These are phyloP conservation scores for Morus bassanus DNA, from an alignment of 2,797 vertebrate genomes.

Conservation along the genomic window DNA sequence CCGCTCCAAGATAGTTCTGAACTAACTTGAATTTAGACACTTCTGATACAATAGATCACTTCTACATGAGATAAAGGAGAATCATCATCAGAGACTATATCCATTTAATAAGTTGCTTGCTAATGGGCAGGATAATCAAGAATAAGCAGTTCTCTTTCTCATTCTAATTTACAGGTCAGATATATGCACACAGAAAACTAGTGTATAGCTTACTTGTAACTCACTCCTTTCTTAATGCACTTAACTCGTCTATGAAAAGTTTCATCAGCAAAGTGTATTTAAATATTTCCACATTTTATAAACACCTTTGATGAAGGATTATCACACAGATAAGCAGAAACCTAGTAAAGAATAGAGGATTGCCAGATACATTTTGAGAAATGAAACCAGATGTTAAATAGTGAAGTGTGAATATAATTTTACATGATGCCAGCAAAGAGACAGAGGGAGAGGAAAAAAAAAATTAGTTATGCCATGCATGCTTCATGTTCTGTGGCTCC, in stretches of 20 bases:
- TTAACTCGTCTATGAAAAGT: not conserved
- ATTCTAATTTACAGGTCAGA: not conserved
- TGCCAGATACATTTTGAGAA: not conserved
- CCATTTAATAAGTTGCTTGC: not conserved
- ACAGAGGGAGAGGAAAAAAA: not conserved
- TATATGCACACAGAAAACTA: not conserved
- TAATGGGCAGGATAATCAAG: not conserved
- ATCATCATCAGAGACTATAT: not conserved
- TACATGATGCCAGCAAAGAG: not conserved
- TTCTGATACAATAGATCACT: not conserved
- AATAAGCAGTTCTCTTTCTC: not conserved
- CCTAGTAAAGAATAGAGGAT: not conserved
- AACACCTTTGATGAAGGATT: not conserved
- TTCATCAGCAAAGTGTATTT: not conserved
- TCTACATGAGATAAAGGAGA: not conserved
- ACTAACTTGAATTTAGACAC: not conserved
- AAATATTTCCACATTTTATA: not conserved
- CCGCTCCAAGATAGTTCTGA: not conserved
- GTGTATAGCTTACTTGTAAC: not conserved
- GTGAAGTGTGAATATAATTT: not conserved
- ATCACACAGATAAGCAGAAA: not conserved
- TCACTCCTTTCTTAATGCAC: not conserved
- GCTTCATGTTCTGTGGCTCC: not conserved
- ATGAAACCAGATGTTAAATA: not conserved
- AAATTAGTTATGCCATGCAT: not conserved